Evolutionary conservation across 2,113 vertebrate species (phyloP), one percentile per base, ranked within the genome.

Genomic region (Phodopus roborovskii): DNA sequence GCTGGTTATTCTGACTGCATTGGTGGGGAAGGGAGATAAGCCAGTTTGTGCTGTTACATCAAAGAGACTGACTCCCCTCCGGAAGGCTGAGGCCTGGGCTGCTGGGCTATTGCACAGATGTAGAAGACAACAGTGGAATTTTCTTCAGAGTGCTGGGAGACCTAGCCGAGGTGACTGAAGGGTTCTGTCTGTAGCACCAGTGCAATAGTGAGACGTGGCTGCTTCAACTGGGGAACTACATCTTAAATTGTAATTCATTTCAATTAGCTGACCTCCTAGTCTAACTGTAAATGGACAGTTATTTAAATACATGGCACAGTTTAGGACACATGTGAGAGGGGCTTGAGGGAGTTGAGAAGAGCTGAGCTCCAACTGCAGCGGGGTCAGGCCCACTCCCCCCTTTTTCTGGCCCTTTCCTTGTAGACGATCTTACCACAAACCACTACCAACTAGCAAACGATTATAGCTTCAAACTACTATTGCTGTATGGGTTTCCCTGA

Each of bases 191-290:
- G 17, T 28, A 42, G 10, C 66, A 28, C 26, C 62, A 62, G 2
- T 0, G 6, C 53, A 79, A 42, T 5, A 89, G 85, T n/a, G 48
- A 50, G 24, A 6, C 26, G 13, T 24, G 48, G 33, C 42, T 60
- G 26, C 26, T 5, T 53, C 95, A 26, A 68, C 3, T 3, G 16
- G 86, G 48, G 58, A 92, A 50, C 36, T 58, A 19, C 70, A 87
- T 48, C 87, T 90, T 94, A 50, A 83, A 94, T 30, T 74, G 36
- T 20, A 70, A 66, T 86, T 90, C 70, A 90, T 81, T 91, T 78
- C 36, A 88, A 73, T 85, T 58, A 45, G 90, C 42, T 50, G 36
- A 50, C 5, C 93, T 66, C 36, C 81, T 73, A 78, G 39, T 84
- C 74, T 50, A 81, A 89, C 88, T 62, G 50, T 91, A 77, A 92